Base-by-base conservation (phyloP, 2,888 invertebrate genomes). In the Camponotus fellah region DNA sequence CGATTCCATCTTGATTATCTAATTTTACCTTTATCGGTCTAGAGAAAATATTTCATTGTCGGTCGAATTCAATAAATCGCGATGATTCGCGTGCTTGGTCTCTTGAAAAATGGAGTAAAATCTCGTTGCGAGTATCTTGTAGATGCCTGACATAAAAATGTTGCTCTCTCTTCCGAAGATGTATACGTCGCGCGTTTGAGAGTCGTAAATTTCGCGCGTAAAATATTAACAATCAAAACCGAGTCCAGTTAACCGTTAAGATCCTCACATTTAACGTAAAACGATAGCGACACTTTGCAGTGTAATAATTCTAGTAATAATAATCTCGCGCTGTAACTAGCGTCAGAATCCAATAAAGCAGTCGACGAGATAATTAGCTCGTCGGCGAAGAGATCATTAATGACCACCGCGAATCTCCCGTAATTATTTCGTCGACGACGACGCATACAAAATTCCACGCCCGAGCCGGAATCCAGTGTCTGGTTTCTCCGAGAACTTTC, bases 321-420 rank as follows among this genome's bases (percentile, higher is more conserved):
- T 26, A 26, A 26, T 26, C 26, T 26, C 32, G 8, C 40, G 40
- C 9, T 43, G 32, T 60, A 72, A 60, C 26, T 2, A 60, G 10
- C 14, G n/a, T 8, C 5, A 64, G 64, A 64, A 64, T 75, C 14
- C 46, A 75, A 75, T 64, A 62, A 46, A 46, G 6, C 46, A 64
- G 26, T 37, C 12, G 53, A n/a, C 49, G 9, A 53, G 21, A 81
- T 72, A 81, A 81, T 81, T 43, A 81, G 34, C 34, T 58, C 40
- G 56, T 34, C 32, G 14, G 56, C 21, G 43, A 72, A 43, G 40
- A 80, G 1, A 32, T 53, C 34, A 32, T 34, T 60, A 62, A 71
- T 37, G 3, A 1, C 32, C 62, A 17, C 12, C 12, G 46, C 26
- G 62, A 53, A 5, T 43, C 14, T 14, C 9, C 17, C 17, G 1